Conservation (phyloP, 2,888 invertebrate genomes). For the Tiphia femorata region DNA sequence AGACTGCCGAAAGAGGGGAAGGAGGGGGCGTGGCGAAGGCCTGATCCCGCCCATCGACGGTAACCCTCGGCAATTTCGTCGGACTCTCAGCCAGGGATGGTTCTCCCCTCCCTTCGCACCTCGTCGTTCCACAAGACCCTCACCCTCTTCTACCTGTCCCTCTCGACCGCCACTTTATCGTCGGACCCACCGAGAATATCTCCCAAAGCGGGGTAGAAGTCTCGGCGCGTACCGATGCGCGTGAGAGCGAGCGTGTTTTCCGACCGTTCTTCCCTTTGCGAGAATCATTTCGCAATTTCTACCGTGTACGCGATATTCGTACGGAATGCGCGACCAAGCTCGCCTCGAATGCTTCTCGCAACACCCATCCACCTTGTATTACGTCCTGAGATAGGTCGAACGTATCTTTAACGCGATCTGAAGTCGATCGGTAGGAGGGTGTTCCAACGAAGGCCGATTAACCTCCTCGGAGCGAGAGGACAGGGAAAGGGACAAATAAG, state of each 20-base stretch:
- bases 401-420: too few relatives aligned
- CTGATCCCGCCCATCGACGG: constrained; percentile 33
- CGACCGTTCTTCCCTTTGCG: constrained; percentile 3
- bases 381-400: too few relatives aligned
- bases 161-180: constrained; percentile 21
- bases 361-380: too few relatives aligned
- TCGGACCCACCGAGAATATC: constrained; percentile 30
- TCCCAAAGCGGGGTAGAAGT: constrained; percentile 37
- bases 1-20: constrained; percentile 43
- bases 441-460: too few relatives aligned
- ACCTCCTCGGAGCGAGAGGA: too few relatives aligned
- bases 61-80: constrained; percentile 44
- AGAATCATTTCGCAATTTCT: too few relatives aligned
- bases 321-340: too few relatives aligned
- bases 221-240: constrained; percentile 39
- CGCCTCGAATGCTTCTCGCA: too few relatives aligned
- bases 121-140: not conserved
- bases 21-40: constrained; percentile 39
- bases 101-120: constrained; percentile 14
- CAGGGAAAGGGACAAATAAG: too few relatives aligned
- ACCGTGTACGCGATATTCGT: too few relatives aligned
- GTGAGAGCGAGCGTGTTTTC: constrained; percentile 17
- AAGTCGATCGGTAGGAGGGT: too few relatives aligned
- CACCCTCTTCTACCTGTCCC: constrained; percentile 2
- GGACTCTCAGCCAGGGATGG: constrained; percentile 23